These are phyloP conservation scores for Solenodon paradoxus DNA, from an alignment of 2,113 vertebrate species.

Conservation along the genomic window DNA sequence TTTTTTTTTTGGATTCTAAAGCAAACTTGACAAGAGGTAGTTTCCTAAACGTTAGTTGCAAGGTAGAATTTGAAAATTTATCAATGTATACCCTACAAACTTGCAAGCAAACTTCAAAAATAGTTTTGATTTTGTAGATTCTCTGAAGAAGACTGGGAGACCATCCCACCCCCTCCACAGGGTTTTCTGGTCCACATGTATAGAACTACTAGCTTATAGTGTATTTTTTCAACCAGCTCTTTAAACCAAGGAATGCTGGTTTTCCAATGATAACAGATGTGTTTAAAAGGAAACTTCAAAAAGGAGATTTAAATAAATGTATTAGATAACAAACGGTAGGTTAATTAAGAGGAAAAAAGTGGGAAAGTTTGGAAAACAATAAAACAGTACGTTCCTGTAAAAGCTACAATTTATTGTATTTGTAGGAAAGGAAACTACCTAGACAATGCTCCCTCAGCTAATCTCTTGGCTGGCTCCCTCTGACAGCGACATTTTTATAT, in stretches of 20 bases:
- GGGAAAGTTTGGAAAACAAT: neutral
- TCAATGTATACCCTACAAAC: neutral
- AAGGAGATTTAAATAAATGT: neutral
- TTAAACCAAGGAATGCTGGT: neutral
- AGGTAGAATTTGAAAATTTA: neutral
- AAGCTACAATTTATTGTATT: neutral
- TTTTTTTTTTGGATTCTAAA: neutral
- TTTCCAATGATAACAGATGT: neutral
- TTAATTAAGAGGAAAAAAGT: neutral
- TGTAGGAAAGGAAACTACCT: neutral
- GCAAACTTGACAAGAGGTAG: neutral
- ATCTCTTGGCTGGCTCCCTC: neutral
- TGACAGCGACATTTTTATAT: neutral
- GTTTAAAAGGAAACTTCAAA: neutral
- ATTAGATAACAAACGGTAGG: neutral
- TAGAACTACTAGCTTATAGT: neutral
- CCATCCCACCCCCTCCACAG: neutral
- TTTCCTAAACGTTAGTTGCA: neutral
- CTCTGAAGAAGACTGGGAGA: neutral
- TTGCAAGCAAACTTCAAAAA: constrained; percentile 1
- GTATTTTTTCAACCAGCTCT: neutral
- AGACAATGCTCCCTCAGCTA: neutral
- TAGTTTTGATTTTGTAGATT: neutral
- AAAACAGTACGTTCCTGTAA: neutral
- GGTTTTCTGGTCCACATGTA: neutral